Evolutionary conservation across 2,888 invertebrate species (phyloP), one percentile per base, ranked within the genome.

Genomic region (Lymantria monacha): DNA sequence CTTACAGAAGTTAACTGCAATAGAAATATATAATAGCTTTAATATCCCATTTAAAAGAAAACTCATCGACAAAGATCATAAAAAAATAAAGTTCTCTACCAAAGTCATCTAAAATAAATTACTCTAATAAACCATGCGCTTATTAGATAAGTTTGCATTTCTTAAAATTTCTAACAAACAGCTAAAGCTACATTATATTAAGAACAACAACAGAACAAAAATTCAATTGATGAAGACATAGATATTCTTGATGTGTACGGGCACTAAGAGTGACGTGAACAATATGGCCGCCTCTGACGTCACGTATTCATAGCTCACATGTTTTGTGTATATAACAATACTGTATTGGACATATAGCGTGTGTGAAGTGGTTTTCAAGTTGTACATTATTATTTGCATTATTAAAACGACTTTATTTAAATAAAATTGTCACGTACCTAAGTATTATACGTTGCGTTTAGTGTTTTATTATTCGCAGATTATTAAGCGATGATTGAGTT

Each of bases 241-340:
- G 5, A 22, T 22, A 22, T 22, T 22, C 22, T 33, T 33, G 33
- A 48, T 63, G 48, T 66, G 55, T 44, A 15, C 40, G 48, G 33
- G 44, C 45, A 42, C 38, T 64, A 48, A 58, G 37, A 36, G 51
- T 66, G 63, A 66, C 66, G 68, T 65, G 43, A 46, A 55, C 58
- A 68, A 63, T 51, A 69, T 69, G 63, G 63, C 55, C 41, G 59
- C 43, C 9, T 3, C 38, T 58, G 61, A 67, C 69, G 67, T 67
- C 67, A 66, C 49, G 46, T 54, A 55, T 58, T 63, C 64, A 60
- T 44, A 59, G 44, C 49, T 33, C 55, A 66, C 51, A 52, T 55
- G 68, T 49, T 51, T 33, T 43, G 47, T 45, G 51, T 54, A 33
- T 52, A 52, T 53, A 57, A 59, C 51, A 59, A 62, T 58, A 59